These are phyloP conservation scores for Falco cherrug DNA, from an alignment of 2,797 vertebrate species.

Conservation along the genomic window DNA sequence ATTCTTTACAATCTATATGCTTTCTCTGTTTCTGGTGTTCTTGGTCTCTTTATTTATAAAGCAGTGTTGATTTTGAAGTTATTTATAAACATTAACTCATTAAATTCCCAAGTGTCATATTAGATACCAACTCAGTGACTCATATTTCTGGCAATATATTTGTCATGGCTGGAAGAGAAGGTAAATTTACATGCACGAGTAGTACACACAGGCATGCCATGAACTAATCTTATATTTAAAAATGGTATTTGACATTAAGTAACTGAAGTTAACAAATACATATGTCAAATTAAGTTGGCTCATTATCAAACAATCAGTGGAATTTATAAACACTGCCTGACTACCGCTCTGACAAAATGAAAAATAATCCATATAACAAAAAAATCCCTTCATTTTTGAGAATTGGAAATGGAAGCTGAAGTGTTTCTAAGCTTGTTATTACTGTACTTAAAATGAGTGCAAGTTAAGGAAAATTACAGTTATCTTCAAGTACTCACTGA, in stretches of 20 bases:
- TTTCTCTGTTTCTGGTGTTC: background rate
- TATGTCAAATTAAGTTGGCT: background rate
- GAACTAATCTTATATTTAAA: slow-evolving; percentile 63
- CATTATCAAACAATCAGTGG: background rate
- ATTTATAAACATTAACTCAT: slow-evolving; percentile 79
- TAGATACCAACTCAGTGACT: slow-evolving; percentile 49
- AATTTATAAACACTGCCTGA: background rate
- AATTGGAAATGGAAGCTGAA: background rate
- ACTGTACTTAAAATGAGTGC: background rate
- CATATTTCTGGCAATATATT: slow-evolving; percentile 67
- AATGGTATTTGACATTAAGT: background rate
- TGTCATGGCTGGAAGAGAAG: slow-evolving; percentile 25
- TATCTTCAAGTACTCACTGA: background rate
- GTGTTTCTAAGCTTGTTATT: background rate
- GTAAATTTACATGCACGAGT: slow-evolving; percentile 60
- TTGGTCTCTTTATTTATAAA: slow-evolving; percentile 70
- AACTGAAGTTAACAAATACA: background rate
- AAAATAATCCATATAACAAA: background rate
- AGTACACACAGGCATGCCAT: slow-evolving; percentile 35
- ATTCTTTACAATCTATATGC: background rate
- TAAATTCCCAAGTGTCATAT: slow-evolving; percentile 40
- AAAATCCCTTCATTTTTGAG: background rate
- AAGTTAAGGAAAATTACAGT: background rate
- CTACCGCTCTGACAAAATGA: background rate
- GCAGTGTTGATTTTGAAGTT: slow-evolving; percentile 60